Conservation (phyloP, 2,888 invertebrate genomes). For the Phania funesta region DNA sequence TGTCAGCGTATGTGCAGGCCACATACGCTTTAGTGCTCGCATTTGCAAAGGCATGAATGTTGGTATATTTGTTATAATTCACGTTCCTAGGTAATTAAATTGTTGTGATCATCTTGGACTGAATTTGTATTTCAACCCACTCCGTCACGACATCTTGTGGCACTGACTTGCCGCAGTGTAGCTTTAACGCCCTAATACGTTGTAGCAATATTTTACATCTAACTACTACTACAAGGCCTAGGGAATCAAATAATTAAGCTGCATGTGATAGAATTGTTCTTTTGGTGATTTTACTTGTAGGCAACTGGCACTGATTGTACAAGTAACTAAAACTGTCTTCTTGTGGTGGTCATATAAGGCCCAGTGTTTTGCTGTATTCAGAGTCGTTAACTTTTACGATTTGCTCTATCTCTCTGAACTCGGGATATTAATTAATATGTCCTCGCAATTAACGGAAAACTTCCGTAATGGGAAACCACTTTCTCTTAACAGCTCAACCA, state of each 20-base stretch:
- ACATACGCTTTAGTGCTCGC: conserved; percentile 54
- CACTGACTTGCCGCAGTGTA: conserved; percentile 54
- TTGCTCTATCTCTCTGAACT: conserved; percentile 23
- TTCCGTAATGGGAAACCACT: conserved; percentile 37
- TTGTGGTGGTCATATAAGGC: conserved; percentile 36
- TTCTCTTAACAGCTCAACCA: conserved; percentile 1
- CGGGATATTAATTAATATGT: neutral
- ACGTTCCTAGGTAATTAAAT: conserved; percentile 40
- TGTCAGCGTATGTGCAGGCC: conserved; percentile 39
- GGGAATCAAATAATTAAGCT: conserved; percentile 39
- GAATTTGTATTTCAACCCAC: too few species aligned
- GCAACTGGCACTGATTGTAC: neutral
- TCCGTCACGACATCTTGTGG: conserved; percentile 25
- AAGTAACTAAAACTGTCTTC: conserved; percentile 29
- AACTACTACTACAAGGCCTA: conserved; percentile 31
- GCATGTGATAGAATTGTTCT: conserved; percentile 27
- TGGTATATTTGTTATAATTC: neutral
- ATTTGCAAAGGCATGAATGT: conserved; percentile 50
- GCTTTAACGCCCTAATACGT: conserved; percentile 37
- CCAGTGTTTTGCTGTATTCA: conserved; percentile 31
- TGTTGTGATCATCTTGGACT: neutral
- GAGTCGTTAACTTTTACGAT: conserved; percentile 18
- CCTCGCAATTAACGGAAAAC: conserved; percentile 25
- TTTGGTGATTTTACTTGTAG: conserved; percentile 5
- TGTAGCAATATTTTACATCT: neutral